These are phyloP conservation scores for Orbicella faveolata DNA, from an alignment of 64 coral and sea anemone genomes.

Conservation along the genomic window DNA sequence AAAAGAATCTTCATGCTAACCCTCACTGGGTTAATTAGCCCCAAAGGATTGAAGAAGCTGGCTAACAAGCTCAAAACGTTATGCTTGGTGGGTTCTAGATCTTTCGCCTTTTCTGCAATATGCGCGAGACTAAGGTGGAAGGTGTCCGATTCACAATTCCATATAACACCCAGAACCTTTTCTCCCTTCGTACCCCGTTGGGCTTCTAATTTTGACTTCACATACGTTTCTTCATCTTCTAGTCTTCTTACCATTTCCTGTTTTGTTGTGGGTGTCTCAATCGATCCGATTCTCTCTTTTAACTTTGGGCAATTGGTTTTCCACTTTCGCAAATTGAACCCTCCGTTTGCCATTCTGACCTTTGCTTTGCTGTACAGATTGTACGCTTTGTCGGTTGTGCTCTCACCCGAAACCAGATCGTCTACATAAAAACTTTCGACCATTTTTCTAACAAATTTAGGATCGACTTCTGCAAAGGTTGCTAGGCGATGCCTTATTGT, in stretches of 20 bases:
- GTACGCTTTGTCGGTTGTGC: not conserved
- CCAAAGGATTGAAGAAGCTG: not conserved
- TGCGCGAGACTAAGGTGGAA: not conserved
- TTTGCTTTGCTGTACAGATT: conserved; percentile 34
- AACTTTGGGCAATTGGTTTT: conserved; percentile 24
- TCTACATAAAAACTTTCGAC: conserved; percentile 45
- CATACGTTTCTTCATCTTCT: not conserved
- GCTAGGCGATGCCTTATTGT: conserved; percentile 43
- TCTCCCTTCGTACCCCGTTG: not conserved
- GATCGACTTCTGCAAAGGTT: conserved; percentile 26
- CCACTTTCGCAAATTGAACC: not conserved
- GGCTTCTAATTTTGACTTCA: not conserved
- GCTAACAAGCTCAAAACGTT: not conserved
- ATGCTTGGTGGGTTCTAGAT: not conserved
- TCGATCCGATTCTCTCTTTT: not conserved
- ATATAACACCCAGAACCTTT: not conserved
- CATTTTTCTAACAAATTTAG: conserved; percentile 27
- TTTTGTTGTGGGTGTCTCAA: not conserved
- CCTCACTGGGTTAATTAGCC: conserved; percentile 12
- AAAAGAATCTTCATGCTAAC: conserved; percentile 46
- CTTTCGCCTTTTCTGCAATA: not conserved
- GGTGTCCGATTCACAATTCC: not conserved
- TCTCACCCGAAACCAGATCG: conserved; percentile 16
- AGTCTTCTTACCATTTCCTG: not conserved
- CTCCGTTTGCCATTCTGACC: not conserved